Evolutionary conservation across 2,888 invertebrate species (phyloP).

Genomic region (Cheilosia soror): DNA sequence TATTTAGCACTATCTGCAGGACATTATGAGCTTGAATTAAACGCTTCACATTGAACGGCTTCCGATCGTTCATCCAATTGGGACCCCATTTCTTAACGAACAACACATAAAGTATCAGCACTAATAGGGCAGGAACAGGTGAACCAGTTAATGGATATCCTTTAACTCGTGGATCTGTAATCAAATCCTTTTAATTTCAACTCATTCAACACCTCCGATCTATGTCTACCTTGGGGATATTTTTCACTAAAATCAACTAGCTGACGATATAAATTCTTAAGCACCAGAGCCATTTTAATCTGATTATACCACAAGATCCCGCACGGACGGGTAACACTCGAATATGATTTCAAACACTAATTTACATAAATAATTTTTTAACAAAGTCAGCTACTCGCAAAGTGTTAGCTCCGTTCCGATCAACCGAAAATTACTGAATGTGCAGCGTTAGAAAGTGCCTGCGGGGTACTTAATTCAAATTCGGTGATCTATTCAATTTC

Average conservation of each 20-base stretch:
- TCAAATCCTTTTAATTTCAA: not conserved
- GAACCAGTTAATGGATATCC: constrained; percentile 88
- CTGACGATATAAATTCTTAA: not conserved
- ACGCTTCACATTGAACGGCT: constrained; percentile 87
- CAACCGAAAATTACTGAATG: constrained; percentile 32
- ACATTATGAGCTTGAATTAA: constrained; percentile 88
- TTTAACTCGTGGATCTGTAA: constrained; percentile 84
- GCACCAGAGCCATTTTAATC: constrained; percentile 45
- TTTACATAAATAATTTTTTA: too few species aligned
- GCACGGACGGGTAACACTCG: not conserved
- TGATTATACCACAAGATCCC: not conserved
- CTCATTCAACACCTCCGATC: not conserved
- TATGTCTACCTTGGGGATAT: constrained; percentile 28
- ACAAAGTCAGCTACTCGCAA: not conserved
- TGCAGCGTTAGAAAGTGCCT: not conserved
- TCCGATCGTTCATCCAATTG: constrained; percentile 87
- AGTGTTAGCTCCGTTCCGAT: not conserved
- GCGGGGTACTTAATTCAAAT: not conserved
- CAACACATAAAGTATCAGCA: constrained; percentile 87
- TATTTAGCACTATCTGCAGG: constrained; percentile 84
- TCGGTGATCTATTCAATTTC: not conserved
- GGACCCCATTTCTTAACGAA: constrained; percentile 90
- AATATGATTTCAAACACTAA: too few species aligned
- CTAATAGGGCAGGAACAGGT: constrained; percentile 86
- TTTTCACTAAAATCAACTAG: not conserved